Conservation (phyloP, 2,113 vertebrate genomes). For the Verasper variegatus region DNA sequence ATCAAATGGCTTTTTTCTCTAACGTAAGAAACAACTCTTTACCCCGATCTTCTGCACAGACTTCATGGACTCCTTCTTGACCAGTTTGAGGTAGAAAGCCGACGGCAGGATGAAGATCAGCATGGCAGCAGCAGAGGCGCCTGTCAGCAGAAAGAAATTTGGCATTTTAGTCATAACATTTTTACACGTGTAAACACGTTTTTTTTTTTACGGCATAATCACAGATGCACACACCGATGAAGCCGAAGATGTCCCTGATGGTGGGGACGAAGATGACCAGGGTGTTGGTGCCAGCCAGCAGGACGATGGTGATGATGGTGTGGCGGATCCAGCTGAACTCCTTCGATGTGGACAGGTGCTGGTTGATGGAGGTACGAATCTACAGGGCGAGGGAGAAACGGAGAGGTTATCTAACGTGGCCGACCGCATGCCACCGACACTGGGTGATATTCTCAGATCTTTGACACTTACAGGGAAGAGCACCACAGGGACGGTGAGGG, state of each 20-base stretch:
- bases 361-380: constrained; percentile 94
- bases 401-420: not conserved
- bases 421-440: no score
- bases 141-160: constrained; percentile 66
- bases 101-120: constrained; percentile 98
- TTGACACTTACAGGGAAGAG: constrained; percentile 91
- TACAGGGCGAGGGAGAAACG: constrained; percentile 48
- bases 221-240: constrained; percentile 85
- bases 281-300: constrained; percentile 86
- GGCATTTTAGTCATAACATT: not conserved
- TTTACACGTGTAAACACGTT: not conserved
- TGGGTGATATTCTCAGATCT: not conserved
- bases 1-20: not conserved
- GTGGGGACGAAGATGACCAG: constrained; percentile 96
- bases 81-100: constrained; percentile 96
- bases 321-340: constrained; percentile 94
- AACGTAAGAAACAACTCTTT: constrained; percentile 50
- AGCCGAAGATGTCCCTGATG: constrained; percentile 96
- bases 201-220: not conserved
- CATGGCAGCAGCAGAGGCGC: constrained; percentile 96
- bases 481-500: constrained; percentile 95
- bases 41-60: constrained; percentile 97
- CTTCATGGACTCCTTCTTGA: constrained; percentile 95
- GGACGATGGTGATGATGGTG: constrained; percentile 84
- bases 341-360: constrained; percentile 87